phyloP scores from a whole-genome alignment of 2,797 vertebrate species.

The Eurystomus glaucurus region DNA sequence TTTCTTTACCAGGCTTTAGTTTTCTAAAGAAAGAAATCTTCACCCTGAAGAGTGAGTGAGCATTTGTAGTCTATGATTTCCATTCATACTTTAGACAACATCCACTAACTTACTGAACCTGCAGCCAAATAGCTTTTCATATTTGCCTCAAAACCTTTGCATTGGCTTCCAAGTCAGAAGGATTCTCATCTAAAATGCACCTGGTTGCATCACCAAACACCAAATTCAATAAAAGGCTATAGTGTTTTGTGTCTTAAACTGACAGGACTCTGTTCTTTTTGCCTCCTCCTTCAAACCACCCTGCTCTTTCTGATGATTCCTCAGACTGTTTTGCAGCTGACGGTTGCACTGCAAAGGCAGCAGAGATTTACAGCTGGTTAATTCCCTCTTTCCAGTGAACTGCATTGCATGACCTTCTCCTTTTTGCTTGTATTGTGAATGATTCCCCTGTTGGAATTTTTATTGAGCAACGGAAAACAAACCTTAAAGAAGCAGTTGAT shows the following conservation, averaged over 20 bases:
- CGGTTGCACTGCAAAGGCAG: background rate
- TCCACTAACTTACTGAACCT: background rate
- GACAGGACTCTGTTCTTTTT: background rate
- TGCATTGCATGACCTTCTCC: background rate
- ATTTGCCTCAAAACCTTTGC: background rate
- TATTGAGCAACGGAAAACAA: constrained; percentile 15
- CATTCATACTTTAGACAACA: background rate
- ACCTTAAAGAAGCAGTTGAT: constrained; percentile 5
- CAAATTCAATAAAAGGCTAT: background rate
- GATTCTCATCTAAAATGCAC: background rate
- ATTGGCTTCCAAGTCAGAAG: background rate
- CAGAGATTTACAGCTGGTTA: background rate
- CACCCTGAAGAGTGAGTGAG: background rate
- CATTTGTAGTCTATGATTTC: background rate
- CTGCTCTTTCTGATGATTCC: background rate
- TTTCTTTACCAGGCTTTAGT: background rate
- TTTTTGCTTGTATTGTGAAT: background rate
- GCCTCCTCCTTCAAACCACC: background rate
- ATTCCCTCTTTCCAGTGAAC: background rate
- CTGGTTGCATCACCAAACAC: background rate
- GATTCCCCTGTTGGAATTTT: constrained; percentile 9
- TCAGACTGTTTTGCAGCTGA: background rate
- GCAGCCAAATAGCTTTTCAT: background rate
- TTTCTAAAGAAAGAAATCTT: background rate
- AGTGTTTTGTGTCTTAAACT: background rate